phyloP scores from a whole-genome alignment of 2,888 invertebrate genomes.

The Lasioglossum leucozonium region DNA sequence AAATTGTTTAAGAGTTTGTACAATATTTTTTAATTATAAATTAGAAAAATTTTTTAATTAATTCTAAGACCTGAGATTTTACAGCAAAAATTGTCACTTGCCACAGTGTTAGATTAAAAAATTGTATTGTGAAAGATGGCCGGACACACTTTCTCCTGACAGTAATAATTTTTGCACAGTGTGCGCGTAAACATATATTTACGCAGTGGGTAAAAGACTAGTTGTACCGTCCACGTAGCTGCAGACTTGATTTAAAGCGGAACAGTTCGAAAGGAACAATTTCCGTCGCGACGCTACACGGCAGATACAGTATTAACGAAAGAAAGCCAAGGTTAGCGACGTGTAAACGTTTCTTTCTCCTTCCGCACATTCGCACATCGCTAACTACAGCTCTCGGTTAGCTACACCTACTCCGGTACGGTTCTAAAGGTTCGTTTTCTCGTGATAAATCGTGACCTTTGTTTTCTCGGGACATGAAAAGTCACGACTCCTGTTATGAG shows the following conservation, averaged over 20 bases:
- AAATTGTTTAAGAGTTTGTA: neutral
- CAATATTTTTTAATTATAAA: neutral
- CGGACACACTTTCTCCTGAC: no score
- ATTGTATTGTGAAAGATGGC: neutral
- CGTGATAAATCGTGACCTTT: slow-evolving; percentile 4
- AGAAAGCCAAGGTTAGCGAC: neutral
- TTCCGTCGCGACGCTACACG: neutral
- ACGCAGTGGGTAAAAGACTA: neutral
- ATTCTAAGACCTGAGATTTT: no score
- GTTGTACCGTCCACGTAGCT: neutral
- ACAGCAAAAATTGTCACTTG: no score
- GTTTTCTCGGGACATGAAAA: neutral
- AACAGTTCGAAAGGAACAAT: neutral
- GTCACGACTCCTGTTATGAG: neutral
- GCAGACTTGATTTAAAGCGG: neutral
- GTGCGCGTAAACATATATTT: neutral
- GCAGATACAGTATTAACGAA: neutral
- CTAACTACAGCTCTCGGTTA: neutral
- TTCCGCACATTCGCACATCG: neutral
- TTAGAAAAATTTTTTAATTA: no score
- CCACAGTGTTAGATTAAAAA: no score
- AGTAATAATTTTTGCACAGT: neutral
- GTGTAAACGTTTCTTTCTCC: neutral
- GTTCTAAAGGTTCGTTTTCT: neutral
- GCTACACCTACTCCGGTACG: neutral